These are phyloP conservation scores for Tachina lurida DNA, from an alignment of 2,888 invertebrate species.

Conservation along the genomic window DNA sequence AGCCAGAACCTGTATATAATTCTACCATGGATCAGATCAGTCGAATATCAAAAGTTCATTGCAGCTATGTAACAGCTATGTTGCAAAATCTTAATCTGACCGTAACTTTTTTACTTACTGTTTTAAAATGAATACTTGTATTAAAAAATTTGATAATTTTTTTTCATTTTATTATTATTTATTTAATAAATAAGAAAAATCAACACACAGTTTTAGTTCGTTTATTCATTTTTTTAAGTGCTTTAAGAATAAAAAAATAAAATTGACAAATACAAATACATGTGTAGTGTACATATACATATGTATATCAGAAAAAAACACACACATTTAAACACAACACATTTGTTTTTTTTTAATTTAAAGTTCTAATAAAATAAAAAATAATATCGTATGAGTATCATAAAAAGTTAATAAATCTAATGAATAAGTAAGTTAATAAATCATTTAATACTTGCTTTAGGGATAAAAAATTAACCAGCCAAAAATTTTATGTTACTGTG, in stretches of 20 bases:
- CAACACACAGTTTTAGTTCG: constrained; percentile 43
- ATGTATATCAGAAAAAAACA: constrained; percentile 4
- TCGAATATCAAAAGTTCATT: too few relatives aligned
- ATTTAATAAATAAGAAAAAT: constrained; percentile 61
- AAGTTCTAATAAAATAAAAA: constrained; percentile 54
- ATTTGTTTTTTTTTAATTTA: constrained; percentile 34
- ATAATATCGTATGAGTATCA: constrained; percentile 68
- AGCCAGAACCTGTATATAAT: too few relatives aligned
- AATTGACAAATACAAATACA: background rate
- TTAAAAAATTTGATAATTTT: background rate
- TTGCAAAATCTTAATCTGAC: too few relatives aligned
- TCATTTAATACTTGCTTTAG: constrained; percentile 67
- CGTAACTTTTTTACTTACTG: too few relatives aligned
- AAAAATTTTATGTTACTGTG: background rate
- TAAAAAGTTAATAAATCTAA: constrained; percentile 66
- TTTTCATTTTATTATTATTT: constrained; percentile 38
- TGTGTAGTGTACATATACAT: too few relatives aligned
- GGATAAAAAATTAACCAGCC: constrained; percentile 6
- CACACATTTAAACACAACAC: constrained; percentile 46
- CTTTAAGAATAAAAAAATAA: constrained; percentile 51
- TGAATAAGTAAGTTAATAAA: constrained; percentile 54
- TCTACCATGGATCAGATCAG: too few relatives aligned
- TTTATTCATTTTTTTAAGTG: constrained; percentile 55
- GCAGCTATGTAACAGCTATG: too few relatives aligned
- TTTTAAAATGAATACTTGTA: background rate